phyloP scores from a whole-genome alignment of 2,797 vertebrate genomes.

The Myioborus melanocephalus region DNA sequence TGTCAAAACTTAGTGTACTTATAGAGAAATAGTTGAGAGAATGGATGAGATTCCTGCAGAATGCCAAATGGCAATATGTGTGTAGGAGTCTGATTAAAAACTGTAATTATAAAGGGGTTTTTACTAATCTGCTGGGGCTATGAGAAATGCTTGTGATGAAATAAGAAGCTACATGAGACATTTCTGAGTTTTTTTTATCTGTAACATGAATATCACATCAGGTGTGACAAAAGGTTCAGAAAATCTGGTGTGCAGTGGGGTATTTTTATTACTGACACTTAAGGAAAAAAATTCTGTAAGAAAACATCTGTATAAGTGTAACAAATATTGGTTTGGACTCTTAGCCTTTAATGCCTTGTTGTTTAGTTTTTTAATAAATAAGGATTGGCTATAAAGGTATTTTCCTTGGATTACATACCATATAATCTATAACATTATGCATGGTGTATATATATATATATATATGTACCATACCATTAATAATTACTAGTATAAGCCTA shows the following conservation, averaged over 20 bases:
- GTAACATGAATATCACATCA: neutral
- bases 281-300: neutral
- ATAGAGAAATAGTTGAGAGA: neutral
- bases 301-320: neutral
- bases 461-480: neutral
- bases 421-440: neutral
- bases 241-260: neutral
- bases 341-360: neutral
- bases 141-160: neutral
- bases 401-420: neutral
- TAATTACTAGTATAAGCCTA: neutral
- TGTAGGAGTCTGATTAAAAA: neutral
- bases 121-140: neutral
- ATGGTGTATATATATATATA: neutral
- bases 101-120: neutral
- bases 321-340: neutral
- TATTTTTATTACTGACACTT: neutral
- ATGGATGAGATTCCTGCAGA: neutral
- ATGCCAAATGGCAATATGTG: neutral
- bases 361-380: neutral
- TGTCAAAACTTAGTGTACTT: slow-evolving; percentile 15
- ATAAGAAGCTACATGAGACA: neutral
- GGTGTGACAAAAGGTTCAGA: neutral
- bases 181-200: neutral
- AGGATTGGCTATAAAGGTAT: neutral